Evolutionary conservation across 2,113 vertebrate genomes (phyloP).

Genomic region (Prionailurus viverrinus): DNA sequence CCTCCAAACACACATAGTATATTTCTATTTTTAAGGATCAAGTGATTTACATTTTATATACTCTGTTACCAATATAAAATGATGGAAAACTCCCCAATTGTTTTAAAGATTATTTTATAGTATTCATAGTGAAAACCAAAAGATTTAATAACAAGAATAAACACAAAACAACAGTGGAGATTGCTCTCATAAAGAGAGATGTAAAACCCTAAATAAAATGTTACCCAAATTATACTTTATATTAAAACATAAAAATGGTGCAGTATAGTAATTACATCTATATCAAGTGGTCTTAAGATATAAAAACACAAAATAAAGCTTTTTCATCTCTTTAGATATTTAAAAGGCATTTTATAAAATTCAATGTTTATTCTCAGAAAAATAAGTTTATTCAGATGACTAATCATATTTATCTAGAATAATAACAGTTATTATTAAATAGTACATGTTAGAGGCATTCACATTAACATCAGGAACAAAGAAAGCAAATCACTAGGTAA

Average conservation of each 20-base stretch:
- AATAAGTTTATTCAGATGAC: neutral
- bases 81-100: neutral
- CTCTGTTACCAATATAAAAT: neutral
- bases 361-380: neutral
- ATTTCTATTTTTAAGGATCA: neutral
- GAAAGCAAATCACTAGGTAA: neutral
- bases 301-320: neutral
- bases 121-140: neutral
- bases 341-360: conserved; percentile 4
- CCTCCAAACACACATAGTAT: neutral
- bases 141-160: neutral
- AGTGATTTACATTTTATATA: neutral
- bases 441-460: neutral
- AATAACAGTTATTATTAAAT: neutral
- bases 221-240: neutral
- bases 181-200: neutral
- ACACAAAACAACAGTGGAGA: neutral
- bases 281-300: neutral
- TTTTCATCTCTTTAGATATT: neutral
- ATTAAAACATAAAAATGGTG: neutral
- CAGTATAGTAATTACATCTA: neutral
- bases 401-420: neutral
- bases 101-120: neutral
- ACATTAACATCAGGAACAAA: neutral
- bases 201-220: neutral